phyloP scores from a whole-genome alignment of 2,797 vertebrate genomes.

The Sternarchorhynchus goeldii region DNA sequence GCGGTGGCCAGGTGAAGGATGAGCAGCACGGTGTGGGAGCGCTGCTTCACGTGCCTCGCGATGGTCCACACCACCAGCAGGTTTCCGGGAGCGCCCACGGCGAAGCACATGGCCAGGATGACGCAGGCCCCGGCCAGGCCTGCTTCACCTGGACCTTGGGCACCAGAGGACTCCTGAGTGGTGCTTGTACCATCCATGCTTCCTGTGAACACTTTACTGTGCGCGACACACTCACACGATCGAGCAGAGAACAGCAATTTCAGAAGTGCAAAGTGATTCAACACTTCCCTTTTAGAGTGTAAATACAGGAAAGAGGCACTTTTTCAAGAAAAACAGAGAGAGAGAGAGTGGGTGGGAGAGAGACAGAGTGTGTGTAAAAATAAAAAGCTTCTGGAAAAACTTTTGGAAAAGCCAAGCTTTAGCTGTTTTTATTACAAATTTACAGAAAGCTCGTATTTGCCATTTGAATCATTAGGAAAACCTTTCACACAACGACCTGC shows the following conservation, averaged over 20 bases:
- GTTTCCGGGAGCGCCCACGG: constrained; percentile 83
- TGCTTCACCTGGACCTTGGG: constrained; percentile 46
- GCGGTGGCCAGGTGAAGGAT: constrained; percentile 84
- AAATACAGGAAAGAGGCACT: constrained; percentile 59
- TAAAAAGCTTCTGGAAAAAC: no score
- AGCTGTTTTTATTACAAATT: neutral
- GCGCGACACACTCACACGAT: constrained; percentile 52
- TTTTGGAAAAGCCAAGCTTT: neutral
- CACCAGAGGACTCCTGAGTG: constrained; percentile 55
- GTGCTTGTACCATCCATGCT: constrained; percentile 65
- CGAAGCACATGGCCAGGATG: constrained; percentile 80
- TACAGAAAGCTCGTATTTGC: no score
- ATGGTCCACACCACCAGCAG: constrained; percentile 86
- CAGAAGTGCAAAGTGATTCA: constrained; percentile 59
- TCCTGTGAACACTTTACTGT: constrained; percentile 30
- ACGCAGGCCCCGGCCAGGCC: constrained; percentile 69
- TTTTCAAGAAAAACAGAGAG: constrained; percentile 46
- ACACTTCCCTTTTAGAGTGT: constrained; percentile 70
- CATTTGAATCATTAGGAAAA: no score
- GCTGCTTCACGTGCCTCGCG: constrained; percentile 75
- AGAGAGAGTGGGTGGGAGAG: neutral
- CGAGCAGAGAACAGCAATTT: constrained; percentile 52
- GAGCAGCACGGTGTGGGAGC: constrained; percentile 81
- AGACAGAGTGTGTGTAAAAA: neutral
- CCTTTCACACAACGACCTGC: no score